Percentiles rank a stretch among this genome's conserved stretches.
phyloP scores from a whole-genome alignment of 2,113 vertebrate species.

The Empidonax alnorum region DNA sequence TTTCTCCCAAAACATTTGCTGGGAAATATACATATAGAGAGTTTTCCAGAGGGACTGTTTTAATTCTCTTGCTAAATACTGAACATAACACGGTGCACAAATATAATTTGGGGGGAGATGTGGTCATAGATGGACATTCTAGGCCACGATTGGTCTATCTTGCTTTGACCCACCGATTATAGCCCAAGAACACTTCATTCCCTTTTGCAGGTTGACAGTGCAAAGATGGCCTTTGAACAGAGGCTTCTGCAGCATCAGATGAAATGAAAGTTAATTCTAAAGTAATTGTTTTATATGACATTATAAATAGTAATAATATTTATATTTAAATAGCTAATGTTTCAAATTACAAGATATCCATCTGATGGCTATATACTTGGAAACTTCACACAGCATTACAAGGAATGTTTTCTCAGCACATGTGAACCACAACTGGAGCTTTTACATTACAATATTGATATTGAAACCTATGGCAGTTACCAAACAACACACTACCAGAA shows the following conservation, averaged over 20 bases:
- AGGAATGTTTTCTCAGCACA: neutral
- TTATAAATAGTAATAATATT: neutral
- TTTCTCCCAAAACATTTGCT: neutral
- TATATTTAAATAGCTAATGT: neutral
- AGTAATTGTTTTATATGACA: neutral
- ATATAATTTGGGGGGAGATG: fast-evolving
- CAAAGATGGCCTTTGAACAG: neutral
- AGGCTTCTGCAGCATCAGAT: neutral
- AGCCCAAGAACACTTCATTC: neutral
- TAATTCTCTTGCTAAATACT: neutral
- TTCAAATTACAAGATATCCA: neutral
- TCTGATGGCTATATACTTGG: neutral
- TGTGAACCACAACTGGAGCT: neutral
- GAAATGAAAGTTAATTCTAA: neutral
- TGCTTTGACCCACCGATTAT: neutral
- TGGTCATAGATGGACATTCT: neutral
- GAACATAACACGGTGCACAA: neutral
- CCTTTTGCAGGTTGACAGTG: neutral
- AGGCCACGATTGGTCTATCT: neutral
- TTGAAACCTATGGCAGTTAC: neutral
- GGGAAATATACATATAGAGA: neutral
- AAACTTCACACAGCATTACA: neutral
- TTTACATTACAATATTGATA: neutral
- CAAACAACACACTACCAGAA: neutral
- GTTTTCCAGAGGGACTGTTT: neutral